phyloP scores from a whole-genome alignment of 2,888 invertebrate genomes.

The Omphaloscelis lunosa region DNA sequence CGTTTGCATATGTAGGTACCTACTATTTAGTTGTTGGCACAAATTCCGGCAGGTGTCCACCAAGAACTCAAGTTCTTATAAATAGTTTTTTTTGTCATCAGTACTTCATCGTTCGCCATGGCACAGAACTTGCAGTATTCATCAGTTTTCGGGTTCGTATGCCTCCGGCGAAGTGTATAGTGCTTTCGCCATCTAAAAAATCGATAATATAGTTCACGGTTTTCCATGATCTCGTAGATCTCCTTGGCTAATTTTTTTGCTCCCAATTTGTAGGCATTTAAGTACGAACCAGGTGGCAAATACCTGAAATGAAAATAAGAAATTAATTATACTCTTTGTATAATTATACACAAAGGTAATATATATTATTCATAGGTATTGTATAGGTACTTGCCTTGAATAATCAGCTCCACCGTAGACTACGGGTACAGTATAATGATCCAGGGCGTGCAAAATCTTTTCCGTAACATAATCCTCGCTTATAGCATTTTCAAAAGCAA shows the following conservation, averaged over 20 bases:
- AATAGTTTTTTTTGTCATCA: constrained; percentile 64
- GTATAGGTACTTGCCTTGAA: constrained; percentile 74
- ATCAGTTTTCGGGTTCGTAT: constrained; percentile 74
- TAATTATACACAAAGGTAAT: not conserved
- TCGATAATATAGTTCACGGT: constrained; percentile 70
- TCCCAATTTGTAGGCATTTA: constrained; percentile 76
- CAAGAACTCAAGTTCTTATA: constrained; percentile 74
- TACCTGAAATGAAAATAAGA: constrained; percentile 73
- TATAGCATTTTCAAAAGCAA: constrained; percentile 83
- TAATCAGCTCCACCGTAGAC: constrained; percentile 93
- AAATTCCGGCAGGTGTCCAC: constrained; percentile 73
- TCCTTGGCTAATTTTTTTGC: constrained; percentile 73
- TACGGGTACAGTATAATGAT: constrained; percentile 92
- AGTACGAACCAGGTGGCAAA: constrained; percentile 78
- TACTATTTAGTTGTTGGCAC: constrained; percentile 18
- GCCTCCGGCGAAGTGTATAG: constrained; percentile 74
- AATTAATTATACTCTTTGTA: not conserved
- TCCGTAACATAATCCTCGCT: constrained; percentile 86
- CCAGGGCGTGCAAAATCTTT: constrained; percentile 83
- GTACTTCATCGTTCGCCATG: constrained; percentile 72
- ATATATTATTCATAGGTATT: not conserved
- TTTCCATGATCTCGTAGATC: constrained; percentile 74
- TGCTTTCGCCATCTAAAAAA: constrained; percentile 81
- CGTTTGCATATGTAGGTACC: too few relatives aligned
- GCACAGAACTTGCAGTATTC: constrained; percentile 81